Evolutionary conservation across 2,797 vertebrate species (phyloP), one percentile per base, ranked within the genome.

Genomic region (Salmo trutta): DNA sequence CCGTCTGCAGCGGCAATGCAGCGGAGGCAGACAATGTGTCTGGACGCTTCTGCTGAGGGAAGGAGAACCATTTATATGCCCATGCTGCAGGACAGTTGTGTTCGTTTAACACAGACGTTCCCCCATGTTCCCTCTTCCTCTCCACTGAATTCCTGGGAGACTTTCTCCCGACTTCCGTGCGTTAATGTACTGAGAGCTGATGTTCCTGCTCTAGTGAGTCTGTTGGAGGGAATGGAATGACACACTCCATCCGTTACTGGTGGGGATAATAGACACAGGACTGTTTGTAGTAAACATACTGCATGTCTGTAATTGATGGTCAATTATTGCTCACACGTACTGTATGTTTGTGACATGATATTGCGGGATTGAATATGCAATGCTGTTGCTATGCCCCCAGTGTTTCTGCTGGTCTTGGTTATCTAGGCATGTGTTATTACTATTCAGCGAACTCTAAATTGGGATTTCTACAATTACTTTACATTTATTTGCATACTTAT

Each of bases 1-100:
- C 84, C 81, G 69, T 84, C 83, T 80, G 84, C 86, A 85, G 79
- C 86, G 80, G 82, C 86, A 76, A 84, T 80, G 81, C 21, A 21
- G 27, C 31, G 73, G 51, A 29, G 75, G 15, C 36, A 47, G 59
- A n/a, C 2, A 19, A 29, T 0, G 33, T 80, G 41, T 47, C 10
- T 47, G 41, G 10, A 47, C 41, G 8, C 41, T 73, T 85, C 82
- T 86, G 77, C 75, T 88, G 81, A 82, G 83, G 77, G 79, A 85
- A 80, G 73, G 77, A 81, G 70, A 80, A 70, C 47, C 68, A 65
- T 84, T 86, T 81, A 76, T 69, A 74, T 72, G 65, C 56, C 76
- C 74, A 76, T 77, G 75, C 73, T 81, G 72, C 14, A 8, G 78
- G 77, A 80, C 78, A 64, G 79, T 74, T 79, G 78, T 53, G 74